Conservation (phyloP, 1,140 invertebrate genomes). For the Kradibia gibbosae region DNA sequence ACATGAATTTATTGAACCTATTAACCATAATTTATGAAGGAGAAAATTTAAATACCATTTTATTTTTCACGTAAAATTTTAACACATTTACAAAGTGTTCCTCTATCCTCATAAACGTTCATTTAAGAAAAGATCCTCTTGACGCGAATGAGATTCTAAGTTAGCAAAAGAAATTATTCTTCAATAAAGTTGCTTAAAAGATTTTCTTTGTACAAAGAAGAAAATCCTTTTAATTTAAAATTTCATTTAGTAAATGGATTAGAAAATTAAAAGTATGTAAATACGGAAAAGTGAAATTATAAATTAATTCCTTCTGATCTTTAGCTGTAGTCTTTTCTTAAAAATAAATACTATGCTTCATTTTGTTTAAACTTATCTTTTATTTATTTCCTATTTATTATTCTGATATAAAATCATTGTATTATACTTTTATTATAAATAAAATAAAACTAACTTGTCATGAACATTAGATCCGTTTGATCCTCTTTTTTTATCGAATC, state of each 20-base stretch:
- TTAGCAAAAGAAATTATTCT: constrained; percentile 24
- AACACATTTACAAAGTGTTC: background rate
- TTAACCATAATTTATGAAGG: background rate
- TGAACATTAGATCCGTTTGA: too few species aligned
- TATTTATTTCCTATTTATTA: too few species aligned
- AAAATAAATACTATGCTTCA: too few species aligned
- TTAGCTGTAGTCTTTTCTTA: too few species aligned
- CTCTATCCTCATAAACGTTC: constrained; percentile 7
- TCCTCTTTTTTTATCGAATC: too few species aligned
- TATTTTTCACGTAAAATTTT: constrained; percentile 5
- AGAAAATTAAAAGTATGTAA: background rate
- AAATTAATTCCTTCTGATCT: background rate
- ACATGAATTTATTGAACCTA: background rate
- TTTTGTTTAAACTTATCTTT: too few species aligned
- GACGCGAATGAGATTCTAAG: constrained; percentile 12
- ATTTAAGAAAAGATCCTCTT: constrained; percentile 28
- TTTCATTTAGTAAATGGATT: constrained; percentile 10
- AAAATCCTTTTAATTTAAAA: background rate
- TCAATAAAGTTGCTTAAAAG: constrained; percentile 19
- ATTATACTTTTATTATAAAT: too few species aligned
- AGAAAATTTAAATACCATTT: constrained; percentile 7
- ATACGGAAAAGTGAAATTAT: background rate
- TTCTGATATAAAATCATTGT: too few species aligned
- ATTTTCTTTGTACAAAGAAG: constrained; percentile 7
- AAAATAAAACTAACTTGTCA: too few species aligned